phyloP scores from a whole-genome alignment of 2,113 vertebrate genomes.

The Athene cunicularia region DNA sequence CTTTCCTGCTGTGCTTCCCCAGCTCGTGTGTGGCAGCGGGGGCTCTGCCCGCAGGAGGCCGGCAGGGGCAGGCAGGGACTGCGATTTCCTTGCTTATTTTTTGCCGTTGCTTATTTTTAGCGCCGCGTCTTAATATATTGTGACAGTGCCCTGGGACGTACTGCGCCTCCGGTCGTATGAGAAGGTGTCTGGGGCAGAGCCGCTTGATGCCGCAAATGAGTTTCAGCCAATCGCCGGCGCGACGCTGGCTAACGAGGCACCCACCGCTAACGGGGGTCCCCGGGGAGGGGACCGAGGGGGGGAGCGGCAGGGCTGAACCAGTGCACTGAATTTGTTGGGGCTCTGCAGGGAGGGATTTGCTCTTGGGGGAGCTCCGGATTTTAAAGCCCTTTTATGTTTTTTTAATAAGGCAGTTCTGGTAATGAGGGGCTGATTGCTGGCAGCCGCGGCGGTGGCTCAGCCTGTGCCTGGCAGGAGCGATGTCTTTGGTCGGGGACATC shows the following conservation, averaged over 20 bases:
- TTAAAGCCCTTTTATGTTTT: neutral
- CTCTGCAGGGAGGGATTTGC: neutral
- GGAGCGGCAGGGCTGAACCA: neutral
- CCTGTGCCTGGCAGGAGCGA: accelerated
- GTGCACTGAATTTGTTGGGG: neutral
- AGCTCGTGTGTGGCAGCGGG: neutral
- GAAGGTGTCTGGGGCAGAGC: conserved; percentile 45
- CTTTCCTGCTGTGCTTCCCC: neutral
- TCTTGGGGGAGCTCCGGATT: neutral
- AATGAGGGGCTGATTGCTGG: neutral
- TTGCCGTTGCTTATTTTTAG: conserved; percentile 45
- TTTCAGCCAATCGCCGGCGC: neutral
- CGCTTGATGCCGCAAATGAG: neutral
- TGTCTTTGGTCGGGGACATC: neutral
- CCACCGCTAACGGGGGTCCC: neutral
- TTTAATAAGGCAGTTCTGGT: neutral
- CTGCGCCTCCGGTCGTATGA: neutral
- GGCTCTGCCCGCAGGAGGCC: neutral
- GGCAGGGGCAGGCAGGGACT: neutral
- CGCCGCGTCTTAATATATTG: conserved; percentile 19
- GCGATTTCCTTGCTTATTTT: neutral
- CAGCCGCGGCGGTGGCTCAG: neutral
- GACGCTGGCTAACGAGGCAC: neutral
- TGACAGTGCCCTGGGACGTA: conserved; percentile 35
- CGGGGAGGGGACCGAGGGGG: accelerated